A percentile compares a stretch with the other conserved stretches of the same genome.
Evolutionary conservation across 2,113 vertebrate species (phyloP).

Genomic region (Eidolon helvum): DNA sequence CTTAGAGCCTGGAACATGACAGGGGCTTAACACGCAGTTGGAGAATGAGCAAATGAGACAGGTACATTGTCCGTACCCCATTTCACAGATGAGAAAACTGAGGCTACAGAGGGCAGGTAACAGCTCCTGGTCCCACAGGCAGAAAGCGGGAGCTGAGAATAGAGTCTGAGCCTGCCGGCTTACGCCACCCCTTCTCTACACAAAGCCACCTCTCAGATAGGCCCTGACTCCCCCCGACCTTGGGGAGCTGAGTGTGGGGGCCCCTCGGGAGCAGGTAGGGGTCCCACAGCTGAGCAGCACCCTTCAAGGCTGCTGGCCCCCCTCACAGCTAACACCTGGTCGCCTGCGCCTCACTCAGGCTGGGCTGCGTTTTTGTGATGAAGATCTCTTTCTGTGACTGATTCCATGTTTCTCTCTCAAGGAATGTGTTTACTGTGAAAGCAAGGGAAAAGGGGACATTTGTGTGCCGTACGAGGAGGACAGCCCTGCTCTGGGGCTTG

Average conservation of each 20-base stretch:
- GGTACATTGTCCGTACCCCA: fast-evolving
- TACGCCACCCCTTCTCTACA: fast-evolving
- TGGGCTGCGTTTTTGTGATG: fast-evolving
- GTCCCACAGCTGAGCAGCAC: too few relatives aligned
- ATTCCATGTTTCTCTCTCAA: slow-evolving; percentile 56
- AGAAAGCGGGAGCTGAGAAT: neutral
- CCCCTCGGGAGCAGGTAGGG: neutral
- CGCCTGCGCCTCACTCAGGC: fast-evolving
- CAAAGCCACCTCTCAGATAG: neutral
- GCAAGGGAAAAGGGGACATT: slow-evolving; percentile 69
- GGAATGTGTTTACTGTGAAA: slow-evolving; percentile 93
- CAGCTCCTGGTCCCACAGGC: neutral
- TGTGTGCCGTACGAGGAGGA: slow-evolving; percentile 82
- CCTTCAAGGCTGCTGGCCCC: neutral
- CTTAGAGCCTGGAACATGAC: neutral
- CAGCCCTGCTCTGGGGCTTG: slow-evolving; percentile 86
- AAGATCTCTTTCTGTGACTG: neutral
- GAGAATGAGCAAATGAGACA: neutral
- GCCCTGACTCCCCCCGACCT: neutral
- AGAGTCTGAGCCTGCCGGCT: neutral
- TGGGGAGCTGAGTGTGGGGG: neutral
- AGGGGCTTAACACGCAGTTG: neutral
- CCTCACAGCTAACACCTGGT: fast-evolving
- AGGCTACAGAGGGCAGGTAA: neutral
- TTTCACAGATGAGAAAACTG: neutral